Percentiles rank a stretch among this genome's conserved stretches.
These are phyloP conservation scores for Vidua chalybeata DNA, from an alignment of 2,113 vertebrate species.

Conservation along the genomic window DNA sequence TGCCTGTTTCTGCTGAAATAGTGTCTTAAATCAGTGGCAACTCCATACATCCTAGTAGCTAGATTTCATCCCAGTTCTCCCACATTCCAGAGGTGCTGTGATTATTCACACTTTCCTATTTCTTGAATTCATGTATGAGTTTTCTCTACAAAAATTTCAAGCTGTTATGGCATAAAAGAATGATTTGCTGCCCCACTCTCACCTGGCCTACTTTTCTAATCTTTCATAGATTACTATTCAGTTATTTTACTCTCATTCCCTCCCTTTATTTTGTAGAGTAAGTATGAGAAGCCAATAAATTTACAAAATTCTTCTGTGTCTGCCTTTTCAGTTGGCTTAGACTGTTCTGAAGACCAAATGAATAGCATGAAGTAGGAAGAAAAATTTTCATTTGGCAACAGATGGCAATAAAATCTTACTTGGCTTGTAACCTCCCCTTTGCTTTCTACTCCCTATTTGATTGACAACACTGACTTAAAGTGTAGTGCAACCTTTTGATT, in stretches of 20 bases:
- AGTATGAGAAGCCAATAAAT: not conserved
- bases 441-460: not conserved
- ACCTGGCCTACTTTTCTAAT: not conserved
- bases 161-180: not conserved
- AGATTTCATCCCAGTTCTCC: not conserved
- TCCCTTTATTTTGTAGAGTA: not conserved
- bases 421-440: not conserved
- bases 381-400: not conserved
- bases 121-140: not conserved
- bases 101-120: not conserved
- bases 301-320: not conserved
- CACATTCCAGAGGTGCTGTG: not conserved
- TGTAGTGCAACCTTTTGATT: not conserved
- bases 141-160: not conserved
- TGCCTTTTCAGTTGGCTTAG: not conserved
- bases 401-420: not conserved
- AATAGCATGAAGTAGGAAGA: not conserved
- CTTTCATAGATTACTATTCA: not conserved
- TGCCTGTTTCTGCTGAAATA: not conserved
- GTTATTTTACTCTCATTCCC: not conserved
- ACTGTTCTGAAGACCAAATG: not conserved
- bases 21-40: not conserved
- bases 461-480: not conserved
- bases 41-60: not conserved
- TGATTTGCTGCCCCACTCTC: not conserved